phyloP scores from a whole-genome alignment of 2,797 vertebrate genomes.

The Ctenochaetus hawaiiensis region DNA sequence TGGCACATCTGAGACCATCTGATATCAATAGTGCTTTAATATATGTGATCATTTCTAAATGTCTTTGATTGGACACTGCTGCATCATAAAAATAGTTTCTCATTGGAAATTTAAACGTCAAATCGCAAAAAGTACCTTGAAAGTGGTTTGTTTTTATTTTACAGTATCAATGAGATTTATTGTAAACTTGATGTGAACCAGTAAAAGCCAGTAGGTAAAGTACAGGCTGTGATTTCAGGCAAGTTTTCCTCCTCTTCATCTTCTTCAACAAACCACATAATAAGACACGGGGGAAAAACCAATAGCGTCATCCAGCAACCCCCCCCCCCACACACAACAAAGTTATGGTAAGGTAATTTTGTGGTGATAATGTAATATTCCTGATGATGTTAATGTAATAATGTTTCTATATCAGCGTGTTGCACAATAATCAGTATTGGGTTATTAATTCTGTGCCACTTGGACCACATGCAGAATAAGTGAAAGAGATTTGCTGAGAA shows the following conservation, averaged over 20 bases:
- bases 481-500: neutral
- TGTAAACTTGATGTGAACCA: slow-evolving; percentile 7
- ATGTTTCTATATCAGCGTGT: slow-evolving; percentile 6
- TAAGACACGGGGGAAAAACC: slow-evolving; percentile 14
- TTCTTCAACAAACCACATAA: neutral
- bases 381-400: neutral
- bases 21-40: neutral
- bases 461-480: slow-evolving; percentile 1
- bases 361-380: neutral
- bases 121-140: slow-evolving; percentile 21
- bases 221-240: slow-evolving; percentile 27
- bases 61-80: slow-evolving; percentile 1
- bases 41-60: neutral
- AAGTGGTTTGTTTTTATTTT: neutral
- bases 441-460: slow-evolving; percentile 10
- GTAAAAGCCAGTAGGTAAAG: slow-evolving; percentile 20
- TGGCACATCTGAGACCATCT: neutral
- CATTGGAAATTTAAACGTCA: neutral
- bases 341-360: neutral
- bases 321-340: slow-evolving; percentile 3
- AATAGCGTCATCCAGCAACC: slow-evolving; percentile 6
- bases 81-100: neutral
- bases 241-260: neutral
- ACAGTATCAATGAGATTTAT: slow-evolving; percentile 19
- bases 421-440: neutral